A percentile compares a stretch with the other conserved stretches of the same genome.
phyloP scores from a whole-genome alignment of 2,797 vertebrate genomes.

The Pseudochromis fuscus region DNA sequence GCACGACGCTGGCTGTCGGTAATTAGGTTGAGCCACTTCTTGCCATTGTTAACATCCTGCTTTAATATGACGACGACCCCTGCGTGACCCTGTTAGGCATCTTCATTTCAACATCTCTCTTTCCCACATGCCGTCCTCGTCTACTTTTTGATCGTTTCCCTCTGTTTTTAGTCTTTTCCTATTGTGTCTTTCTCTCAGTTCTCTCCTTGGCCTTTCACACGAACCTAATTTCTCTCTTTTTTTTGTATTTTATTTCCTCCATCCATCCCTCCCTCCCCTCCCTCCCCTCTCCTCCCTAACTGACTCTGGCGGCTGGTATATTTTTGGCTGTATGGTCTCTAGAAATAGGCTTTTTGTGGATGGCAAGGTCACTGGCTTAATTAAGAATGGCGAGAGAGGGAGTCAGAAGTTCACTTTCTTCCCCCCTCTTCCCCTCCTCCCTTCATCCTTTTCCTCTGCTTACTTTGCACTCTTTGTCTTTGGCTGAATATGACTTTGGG shows the following conservation, averaged over 20 bases:
- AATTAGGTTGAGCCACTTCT: slow-evolving; percentile 86
- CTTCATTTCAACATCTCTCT: slow-evolving; percentile 66
- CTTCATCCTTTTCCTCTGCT: slow-evolving; percentile 14
- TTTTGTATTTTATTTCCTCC: slow-evolving; percentile 41
- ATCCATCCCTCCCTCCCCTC: slow-evolving; percentile 33
- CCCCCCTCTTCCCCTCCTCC: slow-evolving; percentile 3
- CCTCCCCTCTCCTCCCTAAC: slow-evolving; percentile 46
- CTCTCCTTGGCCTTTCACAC: slow-evolving; percentile 75
- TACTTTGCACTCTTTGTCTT: not conserved
- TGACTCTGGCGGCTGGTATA: slow-evolving; percentile 71
- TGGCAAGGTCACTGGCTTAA: slow-evolving; percentile 84
- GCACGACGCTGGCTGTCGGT: slow-evolving; percentile 67
- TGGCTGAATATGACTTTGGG: not conserved
- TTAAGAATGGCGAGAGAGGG: slow-evolving; percentile 76
- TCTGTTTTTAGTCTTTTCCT: slow-evolving; percentile 6
- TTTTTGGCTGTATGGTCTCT: slow-evolving; percentile 72
- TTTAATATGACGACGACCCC: slow-evolving; percentile 81
- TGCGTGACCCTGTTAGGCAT: slow-evolving; percentile 72
- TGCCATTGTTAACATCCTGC: slow-evolving; percentile 83
- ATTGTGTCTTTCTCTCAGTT: slow-evolving; percentile 29
- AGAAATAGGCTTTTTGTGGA: slow-evolving; percentile 73
- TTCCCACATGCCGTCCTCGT: slow-evolving; percentile 9
- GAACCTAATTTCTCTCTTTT: slow-evolving; percentile 64
- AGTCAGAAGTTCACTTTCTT: slow-evolving; percentile 70
- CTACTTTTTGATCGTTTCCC: not conserved